Conservation (phyloP, 2,113 vertebrate species). For the Hyperopisus bebe region DNA sequence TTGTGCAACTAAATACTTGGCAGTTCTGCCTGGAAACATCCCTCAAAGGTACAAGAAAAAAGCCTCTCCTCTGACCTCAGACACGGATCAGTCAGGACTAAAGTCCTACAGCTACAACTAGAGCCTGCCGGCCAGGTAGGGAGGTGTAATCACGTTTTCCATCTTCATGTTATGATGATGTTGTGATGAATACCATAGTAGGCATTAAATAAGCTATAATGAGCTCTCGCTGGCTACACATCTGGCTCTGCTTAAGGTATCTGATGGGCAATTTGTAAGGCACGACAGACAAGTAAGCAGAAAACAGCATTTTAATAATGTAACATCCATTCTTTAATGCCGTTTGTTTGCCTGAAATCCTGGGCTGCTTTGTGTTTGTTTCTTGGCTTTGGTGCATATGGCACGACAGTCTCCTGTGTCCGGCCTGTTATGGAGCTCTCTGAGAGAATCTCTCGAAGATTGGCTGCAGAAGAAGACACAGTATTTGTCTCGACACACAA, state of each 20-base stretch:
- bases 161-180: not conserved
- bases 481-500: not conserved
- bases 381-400: not conserved
- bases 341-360: not conserved
- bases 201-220: conserved; percentile 11
- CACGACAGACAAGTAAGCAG: not conserved
- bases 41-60: not conserved
- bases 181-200: not conserved
- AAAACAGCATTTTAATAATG: conserved; percentile 14
- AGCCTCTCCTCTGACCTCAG: not conserved
- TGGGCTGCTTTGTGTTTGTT: not conserved
- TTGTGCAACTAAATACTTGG: not conserved
- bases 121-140: not conserved
- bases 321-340: conserved; percentile 5
- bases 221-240: not conserved
- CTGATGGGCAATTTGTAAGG: not conserved
- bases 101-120: not conserved
- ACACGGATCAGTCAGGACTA: not conserved
- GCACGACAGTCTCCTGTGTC: not conserved
- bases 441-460: not conserved
- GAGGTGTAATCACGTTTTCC: not conserved
- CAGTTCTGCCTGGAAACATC: not conserved
- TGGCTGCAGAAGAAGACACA: not conserved
- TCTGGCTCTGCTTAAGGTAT: conserved; percentile 1
- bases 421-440: not conserved